These are phyloP conservation scores for Talpa occidentalis DNA, from an alignment of 2,113 vertebrate species.

Conservation along the genomic window DNA sequence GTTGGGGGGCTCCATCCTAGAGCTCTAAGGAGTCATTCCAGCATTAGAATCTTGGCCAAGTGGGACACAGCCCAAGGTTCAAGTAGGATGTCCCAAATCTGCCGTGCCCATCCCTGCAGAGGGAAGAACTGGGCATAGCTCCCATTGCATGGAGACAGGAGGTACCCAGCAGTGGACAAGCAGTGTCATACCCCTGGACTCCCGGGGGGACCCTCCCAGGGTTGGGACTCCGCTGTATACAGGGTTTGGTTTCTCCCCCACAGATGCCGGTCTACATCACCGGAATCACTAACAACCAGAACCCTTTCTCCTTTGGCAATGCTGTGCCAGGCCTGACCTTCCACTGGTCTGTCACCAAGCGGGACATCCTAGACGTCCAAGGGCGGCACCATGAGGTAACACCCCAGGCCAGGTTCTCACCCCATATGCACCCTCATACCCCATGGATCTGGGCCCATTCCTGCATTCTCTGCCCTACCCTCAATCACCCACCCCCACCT, in stretches of 20 bases:
- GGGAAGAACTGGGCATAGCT: no score
- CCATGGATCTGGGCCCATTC: neutral
- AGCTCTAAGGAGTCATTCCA: neutral
- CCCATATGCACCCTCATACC: fast-evolving
- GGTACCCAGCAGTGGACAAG: neutral
- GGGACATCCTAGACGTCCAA: slow-evolving; percentile 92
- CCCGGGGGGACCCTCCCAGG: no score
- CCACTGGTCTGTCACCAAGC: slow-evolving; percentile 95
- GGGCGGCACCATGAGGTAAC: slow-evolving; percentile 93
- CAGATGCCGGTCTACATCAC: slow-evolving; percentile 95
- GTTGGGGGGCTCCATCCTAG: neutral
- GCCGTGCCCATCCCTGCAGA: neutral
- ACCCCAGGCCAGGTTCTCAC: neutral
- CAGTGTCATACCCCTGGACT: no score
- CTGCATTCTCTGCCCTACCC: neutral
- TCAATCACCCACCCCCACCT: neutral
- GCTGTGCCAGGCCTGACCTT: slow-evolving; percentile 92
- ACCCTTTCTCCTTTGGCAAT: slow-evolving; percentile 96
- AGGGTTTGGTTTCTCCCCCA: neutral
- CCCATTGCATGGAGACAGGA: fast-evolving
- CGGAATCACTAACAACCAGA: slow-evolving; percentile 94
- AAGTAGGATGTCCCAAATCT: neutral
- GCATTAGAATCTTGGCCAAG: no score
- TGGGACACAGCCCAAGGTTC: fast-evolving
- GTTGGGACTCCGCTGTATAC: neutral